Base-by-base conservation (phyloP, 2,113 vertebrate genomes). In the Vanacampus margaritifer region DNA sequence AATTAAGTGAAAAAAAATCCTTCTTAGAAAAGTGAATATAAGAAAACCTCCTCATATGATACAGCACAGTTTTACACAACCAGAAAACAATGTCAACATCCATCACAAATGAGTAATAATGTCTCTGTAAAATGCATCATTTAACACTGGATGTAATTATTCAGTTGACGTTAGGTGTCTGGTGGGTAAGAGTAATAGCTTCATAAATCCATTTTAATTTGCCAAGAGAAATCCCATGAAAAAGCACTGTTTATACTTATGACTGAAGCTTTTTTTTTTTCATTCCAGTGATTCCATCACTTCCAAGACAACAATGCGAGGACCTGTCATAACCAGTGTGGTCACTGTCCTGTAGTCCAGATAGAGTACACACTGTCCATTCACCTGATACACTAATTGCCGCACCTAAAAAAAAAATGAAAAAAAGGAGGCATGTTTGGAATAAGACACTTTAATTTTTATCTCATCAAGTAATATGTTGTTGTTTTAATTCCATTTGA, bases 371-470 rank as follows among this genome's bases (percentile, higher is more conserved):
- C 83, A 91, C 51, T 82, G 72, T 3, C 91, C 93, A 11, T 96
- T 95, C 68, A 95, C 93, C 13, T 92, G 93, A 78, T 87, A 92
- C 50, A 95, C 89, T 83, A 96, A 94, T 83, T 95, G 94, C 58
- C 90, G 88, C 37, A 93, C 93, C 94, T 96, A 35, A 53, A 71
- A 56, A 3, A 1, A 45, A 43, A 43, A 9, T n/a, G 28, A 17
- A 64, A 23, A 0, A 35, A 21, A 19, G 6, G 1, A n/a, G 28
- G 19, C 43, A 67, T 5, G 45, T 46, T 43, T 62, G 12, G 3
- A 60, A 12, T 23, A 17, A 32, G 2, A 12, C 11, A 19, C 11
- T 5, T 64, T 41, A 5, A 35, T 48, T 48, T 61, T 67, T 57
- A 63, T 19, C 67, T 60, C 26, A 13, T 12, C 19, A 28, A 58